Base-by-base conservation (phyloP, 2,888 invertebrate species). In the Tenthredo livida region DNA sequence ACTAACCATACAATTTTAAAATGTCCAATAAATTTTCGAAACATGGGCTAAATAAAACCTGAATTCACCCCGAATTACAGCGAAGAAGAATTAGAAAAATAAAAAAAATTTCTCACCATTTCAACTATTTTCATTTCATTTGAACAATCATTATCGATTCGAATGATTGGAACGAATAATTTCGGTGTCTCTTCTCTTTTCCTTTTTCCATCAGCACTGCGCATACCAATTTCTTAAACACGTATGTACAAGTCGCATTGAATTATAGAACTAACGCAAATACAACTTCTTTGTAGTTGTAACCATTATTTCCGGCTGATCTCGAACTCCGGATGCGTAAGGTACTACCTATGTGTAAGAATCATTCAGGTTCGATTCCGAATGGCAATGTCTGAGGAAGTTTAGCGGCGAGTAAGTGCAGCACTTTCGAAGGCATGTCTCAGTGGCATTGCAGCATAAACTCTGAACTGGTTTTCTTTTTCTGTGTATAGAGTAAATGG, bases 1-100 rank as follows among this genome's bases (percentile, higher is more conserved):
- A 91, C 90, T 91, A 90, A 91, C 88, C 87, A 87, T 88, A 87
- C 88, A 67, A 65, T 67, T 70, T 83, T 15, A 80, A 80, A 80
- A 61, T 43, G 61, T 80, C 61, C 58, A 80, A 80, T 61, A 61
- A 80, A 61, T 80, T 65, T 65, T 61, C 37, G 0, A 61, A 50
- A 5, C n/a, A 25, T n/a, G n/a, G 61, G 29, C 21, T 80, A 61
- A 58, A 80, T 80, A 80, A 33, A 80, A 29, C 29, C n/a, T 10
- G n/a, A 17, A 29, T n/a, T 3, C n/a, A 33, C 40, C 40, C 61
- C 25, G n/a, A n/a, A 1, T 12, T 25, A 2, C 6, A 0, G 9
- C 21, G 9, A n/a, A 5, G 9, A 21, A 58, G n/a, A 58, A 21
- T n/a, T n/a, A 25, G 10, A 7, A 58, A 58, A 21, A 25, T 10